Evolutionary conservation across 2,113 vertebrate species (phyloP), one percentile per base, ranked within the genome.

Genomic region (Isichthys henryi): DNA sequence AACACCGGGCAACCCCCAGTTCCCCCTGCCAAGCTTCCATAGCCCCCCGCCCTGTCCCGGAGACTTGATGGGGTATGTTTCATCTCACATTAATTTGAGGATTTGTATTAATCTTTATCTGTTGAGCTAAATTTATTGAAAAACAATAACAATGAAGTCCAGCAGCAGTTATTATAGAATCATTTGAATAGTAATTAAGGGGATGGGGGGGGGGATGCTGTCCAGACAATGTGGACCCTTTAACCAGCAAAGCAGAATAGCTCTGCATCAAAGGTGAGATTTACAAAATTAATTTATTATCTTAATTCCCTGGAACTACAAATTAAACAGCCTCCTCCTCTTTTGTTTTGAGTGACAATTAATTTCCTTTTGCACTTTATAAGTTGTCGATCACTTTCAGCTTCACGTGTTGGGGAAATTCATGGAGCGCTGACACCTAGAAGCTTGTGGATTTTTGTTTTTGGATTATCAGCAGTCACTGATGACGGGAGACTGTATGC

Each of bases 271-370:
- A 88, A 91, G 91, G 89, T 89, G 90, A 92, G 91, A 91, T 92
- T 92, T 90, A 90, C 92, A 89, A 92, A 93, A 93, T 93, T 90
- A 92, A 92, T 90, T 90, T 88, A 93, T 92, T 92, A 91, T 92
- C 93, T 92, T 91, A 91, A 92, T 91, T 91, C 91, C 91, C 93
- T 92, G 89, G 90, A 90, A 91, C 91, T 91, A 91, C 90, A 93
- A 92, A 92, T 93, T 92, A 93, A 92, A 91, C 90, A 88, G 91
- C 88, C 62, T 87, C 88, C 87, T 52, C 88, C 88, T 89, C 90
- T 88, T 91, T 92, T 91, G 90, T 93, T 90, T 70, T 85, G 89
- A 92, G 53, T 89, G 90, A 88, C 90, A 92, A 91, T 90, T 92
- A 88, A 91, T 90, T 91, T 91, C 83, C 90, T 39, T 49, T 87